Percentiles rank a stretch among this genome's conserved stretches.
These are phyloP conservation scores for Paedocypris micromegethes DNA, from an alignment of 2,797 vertebrate species.

Conservation along the genomic window DNA sequence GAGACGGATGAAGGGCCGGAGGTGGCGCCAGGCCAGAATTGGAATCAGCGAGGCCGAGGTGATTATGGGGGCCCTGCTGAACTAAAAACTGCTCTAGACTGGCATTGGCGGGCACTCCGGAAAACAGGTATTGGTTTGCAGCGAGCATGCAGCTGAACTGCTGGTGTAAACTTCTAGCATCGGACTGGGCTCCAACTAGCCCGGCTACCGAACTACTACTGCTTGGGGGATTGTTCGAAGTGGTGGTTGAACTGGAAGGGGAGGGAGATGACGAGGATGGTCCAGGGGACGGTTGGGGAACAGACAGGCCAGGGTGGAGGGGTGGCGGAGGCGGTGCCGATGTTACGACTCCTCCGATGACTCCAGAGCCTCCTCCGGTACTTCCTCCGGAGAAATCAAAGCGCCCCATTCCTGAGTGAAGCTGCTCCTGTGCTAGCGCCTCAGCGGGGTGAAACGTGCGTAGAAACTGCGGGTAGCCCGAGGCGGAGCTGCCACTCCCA, in stretches of 20 bases:
- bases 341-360: constrained; percentile 69
- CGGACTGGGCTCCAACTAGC: constrained; percentile 68
- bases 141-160: constrained; percentile 82
- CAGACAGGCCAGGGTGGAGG: constrained; percentile 70
- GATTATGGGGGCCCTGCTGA: constrained; percentile 74
- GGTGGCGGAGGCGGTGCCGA: constrained; percentile 72
- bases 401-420: constrained; percentile 74
- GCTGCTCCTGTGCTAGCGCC: constrained; percentile 74
- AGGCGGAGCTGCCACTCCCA: constrained; percentile 57
- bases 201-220: constrained; percentile 68
- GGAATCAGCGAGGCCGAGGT: constrained; percentile 65
- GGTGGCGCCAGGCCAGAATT: constrained; percentile 70
- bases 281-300: constrained; percentile 70
- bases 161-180: constrained; percentile 77
- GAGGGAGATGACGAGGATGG: constrained; percentile 68
- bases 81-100: constrained; percentile 78
- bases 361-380: constrained; percentile 58
- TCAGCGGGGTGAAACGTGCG: constrained; percentile 76
- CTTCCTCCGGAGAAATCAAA: constrained; percentile 71
- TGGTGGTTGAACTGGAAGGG: constrained; percentile 64
- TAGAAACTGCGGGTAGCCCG: constrained; percentile 75
- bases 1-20: constrained; percentile 72
- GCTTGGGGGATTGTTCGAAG: constrained; percentile 67
- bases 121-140: constrained; percentile 78
- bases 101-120: constrained; percentile 73